A percentile compares a stretch with the other conserved stretches of the same genome.
These are phyloP conservation scores for Hydraecia micacea DNA, from an alignment of 2,888 invertebrate genomes.

Conservation along the genomic window DNA sequence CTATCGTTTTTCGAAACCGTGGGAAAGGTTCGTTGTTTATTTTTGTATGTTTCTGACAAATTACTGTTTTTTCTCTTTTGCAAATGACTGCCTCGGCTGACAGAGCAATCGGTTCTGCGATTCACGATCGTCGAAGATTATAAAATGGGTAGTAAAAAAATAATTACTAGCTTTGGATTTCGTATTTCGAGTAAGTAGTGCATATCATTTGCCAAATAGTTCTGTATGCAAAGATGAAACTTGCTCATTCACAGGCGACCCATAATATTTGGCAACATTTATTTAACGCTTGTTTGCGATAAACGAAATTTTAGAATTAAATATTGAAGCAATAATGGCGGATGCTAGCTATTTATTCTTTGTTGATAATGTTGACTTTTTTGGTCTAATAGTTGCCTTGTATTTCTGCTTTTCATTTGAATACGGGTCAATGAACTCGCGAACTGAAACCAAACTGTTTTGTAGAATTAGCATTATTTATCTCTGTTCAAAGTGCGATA, in stretches of 20 bases:
- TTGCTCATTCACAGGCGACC: slow-evolving; percentile 70
- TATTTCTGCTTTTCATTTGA: slow-evolving; percentile 57
- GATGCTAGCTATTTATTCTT: slow-evolving; percentile 63
- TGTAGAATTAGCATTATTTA: slow-evolving; percentile 33
- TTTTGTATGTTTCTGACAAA: slow-evolving; percentile 74
- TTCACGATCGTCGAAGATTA: slow-evolving; percentile 74
- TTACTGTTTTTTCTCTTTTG: slow-evolving; percentile 79
- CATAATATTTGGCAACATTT: slow-evolving; percentile 73
- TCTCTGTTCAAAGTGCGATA: slow-evolving; percentile 13
- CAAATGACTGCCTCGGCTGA: slow-evolving; percentile 78
- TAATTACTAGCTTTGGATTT: slow-evolving; percentile 78
- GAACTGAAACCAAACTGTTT: slow-evolving; percentile 36
- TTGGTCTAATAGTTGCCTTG: slow-evolving; percentile 59
- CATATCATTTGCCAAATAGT: slow-evolving; percentile 78
- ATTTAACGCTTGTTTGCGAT: slow-evolving; percentile 73
- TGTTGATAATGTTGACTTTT: slow-evolving; percentile 59
- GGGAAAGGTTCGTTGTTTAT: slow-evolving; percentile 79
- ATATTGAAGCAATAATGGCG: slow-evolving; percentile 66
- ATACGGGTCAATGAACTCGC: slow-evolving; percentile 48
- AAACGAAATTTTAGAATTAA: slow-evolving; percentile 69
- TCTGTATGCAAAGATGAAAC: slow-evolving; percentile 76
- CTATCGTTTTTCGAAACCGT: slow-evolving; percentile 76
- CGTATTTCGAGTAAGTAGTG: slow-evolving; percentile 80
- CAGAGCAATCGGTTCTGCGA: slow-evolving; percentile 81
- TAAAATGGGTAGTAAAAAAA: slow-evolving; percentile 74